Conservation (phyloP, 2,888 invertebrate species). For the Tillus elongatus region DNA sequence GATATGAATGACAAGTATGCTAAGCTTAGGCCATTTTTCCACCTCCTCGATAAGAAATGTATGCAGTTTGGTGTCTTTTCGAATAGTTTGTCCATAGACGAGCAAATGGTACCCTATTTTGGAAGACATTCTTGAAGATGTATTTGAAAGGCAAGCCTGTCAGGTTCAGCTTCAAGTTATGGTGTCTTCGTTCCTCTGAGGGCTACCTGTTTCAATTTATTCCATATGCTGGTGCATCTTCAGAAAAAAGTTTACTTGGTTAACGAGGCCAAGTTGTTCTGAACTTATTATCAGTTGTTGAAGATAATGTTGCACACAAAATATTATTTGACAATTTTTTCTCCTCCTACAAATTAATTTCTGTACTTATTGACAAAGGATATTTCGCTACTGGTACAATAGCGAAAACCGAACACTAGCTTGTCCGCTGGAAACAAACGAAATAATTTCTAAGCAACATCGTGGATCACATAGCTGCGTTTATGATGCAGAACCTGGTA, state of each 20-base stretch:
- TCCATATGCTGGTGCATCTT: slow-evolving; percentile 13
- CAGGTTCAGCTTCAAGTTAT: slow-evolving; percentile 16
- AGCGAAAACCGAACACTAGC: background rate
- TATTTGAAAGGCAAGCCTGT: too few relatives aligned
- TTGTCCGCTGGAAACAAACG: background rate
- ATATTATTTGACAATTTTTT: slow-evolving; percentile 6
- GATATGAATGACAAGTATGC: slow-evolving; percentile 10
- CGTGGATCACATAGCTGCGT: too few relatives aligned
- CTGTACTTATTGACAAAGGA: background rate
- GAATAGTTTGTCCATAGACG: too few relatives aligned
- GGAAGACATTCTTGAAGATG: background rate
- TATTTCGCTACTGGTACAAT: background rate
- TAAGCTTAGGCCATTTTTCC: slow-evolving; percentile 9
- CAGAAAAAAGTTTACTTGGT: too few relatives aligned
- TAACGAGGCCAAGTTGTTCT: too few relatives aligned
- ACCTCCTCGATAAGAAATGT: slow-evolving; percentile 10
- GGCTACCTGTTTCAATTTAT: slow-evolving; percentile 14
- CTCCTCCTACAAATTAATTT: slow-evolving; percentile 4
- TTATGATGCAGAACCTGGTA: slow-evolving; percentile 3
- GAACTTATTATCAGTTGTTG: too few relatives aligned
- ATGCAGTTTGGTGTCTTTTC: slow-evolving; percentile 7
- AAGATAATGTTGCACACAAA: too few relatives aligned
- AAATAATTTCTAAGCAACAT: slow-evolving; percentile 5
- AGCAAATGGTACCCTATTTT: too few relatives aligned
- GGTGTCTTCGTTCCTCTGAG: slow-evolving; percentile 13